Base-by-base conservation (phyloP, 2,888 invertebrate genomes). In the Hypomecis punctinalis region DNA sequence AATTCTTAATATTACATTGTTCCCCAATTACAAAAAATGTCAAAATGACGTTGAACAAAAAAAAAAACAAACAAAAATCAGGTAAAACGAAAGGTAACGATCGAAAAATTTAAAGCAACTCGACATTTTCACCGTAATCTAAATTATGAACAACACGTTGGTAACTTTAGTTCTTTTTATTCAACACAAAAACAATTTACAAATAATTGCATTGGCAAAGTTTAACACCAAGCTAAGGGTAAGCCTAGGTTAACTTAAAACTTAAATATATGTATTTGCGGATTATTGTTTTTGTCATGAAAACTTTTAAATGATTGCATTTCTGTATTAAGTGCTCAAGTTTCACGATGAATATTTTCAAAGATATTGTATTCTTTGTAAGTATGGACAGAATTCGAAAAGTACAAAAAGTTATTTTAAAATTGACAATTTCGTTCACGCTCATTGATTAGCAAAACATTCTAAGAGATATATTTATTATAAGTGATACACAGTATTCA, bases 41-140 rank as follows among this genome's bases (percentile, higher is more conserved):
- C 85, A 86, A 89, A 77, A 89, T 63, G 74, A 86, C 81, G 88
- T 83, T 84, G 84, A 82, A 88, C 79, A 66, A 46, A 61, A 79
- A 84, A 84, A 80, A 84, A 84, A 82, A 85, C 76, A 84, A 84
- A 71, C 53, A 72, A 85, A 87, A 83, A 86, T 90, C 91, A 91
- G 91, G 91, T 91, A 91, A 79, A 88, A 86, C 78, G 77, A 84
- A 83, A 91, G 92, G 92, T 92, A 92, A 93, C 92, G 84, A 83
- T 90, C 83, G 84, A 88, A 89, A 85, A 76, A 81, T 84, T 89
- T 91, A 91, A 91, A 91, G 91, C 89, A 83, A 84, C 84, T 84
- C 76, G 80, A 86, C 81, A 84, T 82, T 82, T 80, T 83, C 79
- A 79, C 78, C 81, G 79, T 84, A 76, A 82, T 78, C 85, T 86